A percentile compares a stretch with the other conserved stretches of the same genome.
phyloP scores from a whole-genome alignment of 2,113 vertebrate species.

The Mirounga angustirostris region DNA sequence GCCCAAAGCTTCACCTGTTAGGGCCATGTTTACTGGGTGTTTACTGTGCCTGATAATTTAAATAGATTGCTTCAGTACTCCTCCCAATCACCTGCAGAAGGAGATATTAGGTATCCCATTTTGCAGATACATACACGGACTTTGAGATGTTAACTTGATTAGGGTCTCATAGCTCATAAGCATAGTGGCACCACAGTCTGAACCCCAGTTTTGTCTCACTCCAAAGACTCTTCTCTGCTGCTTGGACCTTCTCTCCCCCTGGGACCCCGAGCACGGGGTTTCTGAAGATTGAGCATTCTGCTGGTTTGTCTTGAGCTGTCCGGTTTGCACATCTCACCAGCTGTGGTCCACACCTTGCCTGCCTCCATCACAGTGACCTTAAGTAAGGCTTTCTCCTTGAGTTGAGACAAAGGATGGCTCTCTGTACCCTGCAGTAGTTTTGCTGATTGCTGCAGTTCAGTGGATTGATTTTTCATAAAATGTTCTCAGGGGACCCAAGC shows the following conservation, averaged over 20 bases:
- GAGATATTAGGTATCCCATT: not conserved
- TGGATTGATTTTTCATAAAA: constrained; percentile 35
- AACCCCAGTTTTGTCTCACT: not conserved
- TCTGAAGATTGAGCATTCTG: not conserved
- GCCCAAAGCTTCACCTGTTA: not conserved
- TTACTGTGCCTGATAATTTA: not conserved
- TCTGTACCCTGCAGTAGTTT: not conserved
- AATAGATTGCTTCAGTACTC: not conserved
- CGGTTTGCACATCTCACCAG: not conserved
- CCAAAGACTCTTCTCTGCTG: not conserved
- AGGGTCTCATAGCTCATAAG: not conserved
- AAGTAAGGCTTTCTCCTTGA: not conserved
- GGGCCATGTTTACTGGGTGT: not conserved
- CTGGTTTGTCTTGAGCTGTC: not conserved
- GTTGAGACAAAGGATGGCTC: not conserved
- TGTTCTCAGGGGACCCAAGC: not conserved
- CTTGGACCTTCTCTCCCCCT: not conserved
- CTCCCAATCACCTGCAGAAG: not conserved
- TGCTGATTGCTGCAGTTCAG: not conserved
- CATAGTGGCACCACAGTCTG: not conserved
- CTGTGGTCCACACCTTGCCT: not conserved
- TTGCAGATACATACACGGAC: not conserved
- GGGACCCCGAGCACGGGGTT: not conserved
- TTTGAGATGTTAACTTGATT: not conserved
- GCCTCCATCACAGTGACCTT: not conserved